phyloP scores from a whole-genome alignment of 2,888 invertebrate genomes.

The Oligia strigilis region DNA sequence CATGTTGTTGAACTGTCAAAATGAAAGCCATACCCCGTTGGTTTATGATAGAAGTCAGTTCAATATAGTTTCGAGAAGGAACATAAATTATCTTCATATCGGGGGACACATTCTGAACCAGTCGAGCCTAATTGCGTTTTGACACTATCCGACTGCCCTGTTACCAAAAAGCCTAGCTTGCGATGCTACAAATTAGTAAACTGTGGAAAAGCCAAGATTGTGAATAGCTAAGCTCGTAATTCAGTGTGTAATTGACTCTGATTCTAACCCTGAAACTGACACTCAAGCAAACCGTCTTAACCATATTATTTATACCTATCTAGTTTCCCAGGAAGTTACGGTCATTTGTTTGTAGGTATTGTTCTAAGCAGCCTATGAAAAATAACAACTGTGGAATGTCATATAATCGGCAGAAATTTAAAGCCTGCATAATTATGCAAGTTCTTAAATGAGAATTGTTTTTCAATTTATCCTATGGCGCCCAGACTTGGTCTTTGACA shows the following conservation, averaged over 20 bases:
- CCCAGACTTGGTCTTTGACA: no score
- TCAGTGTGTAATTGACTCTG: background rate
- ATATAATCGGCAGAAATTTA: background rate
- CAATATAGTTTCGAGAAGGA: background rate
- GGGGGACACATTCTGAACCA: background rate
- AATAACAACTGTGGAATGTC: constrained; percentile 22
- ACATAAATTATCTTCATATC: background rate
- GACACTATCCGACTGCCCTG: background rate
- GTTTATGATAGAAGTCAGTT: background rate
- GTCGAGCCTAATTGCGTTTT: background rate
- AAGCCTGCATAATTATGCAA: background rate
- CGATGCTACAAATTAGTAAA: background rate
- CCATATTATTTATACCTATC: background rate
- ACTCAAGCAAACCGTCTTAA: background rate
- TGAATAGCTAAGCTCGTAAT: background rate
- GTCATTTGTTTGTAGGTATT: background rate
- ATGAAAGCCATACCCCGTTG: background rate
- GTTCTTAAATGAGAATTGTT: background rate
- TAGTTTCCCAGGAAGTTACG: constrained; percentile 5
- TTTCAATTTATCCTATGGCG: background rate
- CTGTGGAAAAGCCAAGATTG: background rate
- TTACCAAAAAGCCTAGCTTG: background rate
- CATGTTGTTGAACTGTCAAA: background rate
- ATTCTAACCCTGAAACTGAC: background rate
- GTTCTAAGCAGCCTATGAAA: constrained; percentile 15